Evolutionary conservation across 2,888 invertebrate species (phyloP).

Genomic region (Drosophila picticornis): DNA sequence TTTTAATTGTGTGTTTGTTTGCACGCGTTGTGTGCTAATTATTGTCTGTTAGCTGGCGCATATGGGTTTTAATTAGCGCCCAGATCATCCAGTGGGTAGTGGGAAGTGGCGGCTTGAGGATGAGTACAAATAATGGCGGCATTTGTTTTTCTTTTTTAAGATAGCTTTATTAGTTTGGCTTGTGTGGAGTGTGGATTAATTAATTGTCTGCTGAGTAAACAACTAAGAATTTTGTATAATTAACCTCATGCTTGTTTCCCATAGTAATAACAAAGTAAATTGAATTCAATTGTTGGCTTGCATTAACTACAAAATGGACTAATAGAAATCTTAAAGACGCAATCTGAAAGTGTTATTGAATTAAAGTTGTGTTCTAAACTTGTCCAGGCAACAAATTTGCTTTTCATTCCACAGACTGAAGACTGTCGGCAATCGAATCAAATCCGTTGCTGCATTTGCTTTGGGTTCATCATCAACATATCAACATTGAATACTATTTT

Average conservation of each 20-base stretch:
- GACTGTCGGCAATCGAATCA: background rate
- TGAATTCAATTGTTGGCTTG: background rate
- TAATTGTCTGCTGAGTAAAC: constrained; percentile 45
- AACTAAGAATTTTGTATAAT: constrained; percentile 6
- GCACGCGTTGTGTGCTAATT: constrained; percentile 69
- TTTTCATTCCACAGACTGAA: background rate
- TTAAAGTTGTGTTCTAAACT: background rate
- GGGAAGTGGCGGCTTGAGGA: background rate
- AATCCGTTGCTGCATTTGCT: background rate
- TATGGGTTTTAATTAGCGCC: constrained; percentile 65
- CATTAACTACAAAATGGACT: background rate
- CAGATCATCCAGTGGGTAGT: background rate
- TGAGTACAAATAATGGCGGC: constrained; percentile 27
- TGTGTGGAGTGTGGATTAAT: constrained; percentile 24
- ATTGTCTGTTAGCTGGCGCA: constrained; percentile 72
- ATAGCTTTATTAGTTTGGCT: constrained; percentile 2
- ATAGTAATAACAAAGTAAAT: background rate
- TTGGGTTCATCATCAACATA: constrained; percentile 5
- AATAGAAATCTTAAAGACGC: background rate
- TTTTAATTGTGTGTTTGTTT: constrained; percentile 79
- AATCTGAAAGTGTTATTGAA: background rate
- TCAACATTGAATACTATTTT: constrained; percentile 14
- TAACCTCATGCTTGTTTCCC: background rate
- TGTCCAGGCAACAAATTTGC: background rate
- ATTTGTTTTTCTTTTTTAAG: constrained; percentile 32